Evolutionary conservation across 2,797 vertebrate species (phyloP).

Genomic region (Smutsia gigantea): DNA sequence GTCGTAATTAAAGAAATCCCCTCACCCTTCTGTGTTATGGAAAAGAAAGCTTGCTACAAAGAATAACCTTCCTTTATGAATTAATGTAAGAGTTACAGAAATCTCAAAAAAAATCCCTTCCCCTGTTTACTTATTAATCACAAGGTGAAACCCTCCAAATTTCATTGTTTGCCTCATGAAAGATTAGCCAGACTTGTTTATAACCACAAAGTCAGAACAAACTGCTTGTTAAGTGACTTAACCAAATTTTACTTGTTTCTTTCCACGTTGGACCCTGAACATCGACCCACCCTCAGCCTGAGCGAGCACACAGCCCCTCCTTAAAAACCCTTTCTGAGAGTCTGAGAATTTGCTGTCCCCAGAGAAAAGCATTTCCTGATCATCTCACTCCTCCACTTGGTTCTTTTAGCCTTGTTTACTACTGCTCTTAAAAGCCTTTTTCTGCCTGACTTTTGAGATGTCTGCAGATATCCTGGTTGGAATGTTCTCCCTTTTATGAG

Average conservation of each 20-base stretch:
- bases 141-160: not conserved
- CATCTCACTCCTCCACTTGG: fast-evolving
- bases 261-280: not conserved
- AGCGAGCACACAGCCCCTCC: not conserved
- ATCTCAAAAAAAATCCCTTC: too few species aligned
- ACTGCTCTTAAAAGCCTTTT: not conserved
- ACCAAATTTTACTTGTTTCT: not conserved
- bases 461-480: not conserved
- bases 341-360: not conserved
- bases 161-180: not conserved
- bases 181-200: not conserved
- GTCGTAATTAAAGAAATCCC: not conserved
- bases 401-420: not conserved
- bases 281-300: not conserved
- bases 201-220: fast-evolving
- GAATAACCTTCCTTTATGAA: not conserved
- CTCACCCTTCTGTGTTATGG: not conserved
- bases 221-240: not conserved
- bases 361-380: not conserved
- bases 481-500: not conserved
- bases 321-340: not conserved
- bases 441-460: not conserved
- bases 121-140: not conserved
- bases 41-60: not conserved
- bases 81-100: not conserved